phyloP scores from a whole-genome alignment of 2,888 invertebrate species.

The Chaitophorus viminalis region DNA sequence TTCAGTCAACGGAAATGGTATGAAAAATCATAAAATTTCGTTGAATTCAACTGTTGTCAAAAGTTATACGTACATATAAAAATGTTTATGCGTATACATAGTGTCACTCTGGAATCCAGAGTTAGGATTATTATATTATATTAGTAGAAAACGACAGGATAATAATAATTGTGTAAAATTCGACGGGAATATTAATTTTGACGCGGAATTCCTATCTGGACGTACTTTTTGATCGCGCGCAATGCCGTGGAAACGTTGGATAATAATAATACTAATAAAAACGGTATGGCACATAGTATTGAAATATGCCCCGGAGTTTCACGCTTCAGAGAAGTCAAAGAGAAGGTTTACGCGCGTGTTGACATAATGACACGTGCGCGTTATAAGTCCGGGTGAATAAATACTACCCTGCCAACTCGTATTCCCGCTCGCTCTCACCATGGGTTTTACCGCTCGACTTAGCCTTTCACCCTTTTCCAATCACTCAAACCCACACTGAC shows the following conservation, averaged over 20 bases:
- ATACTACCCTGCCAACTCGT: background rate
- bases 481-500: background rate
- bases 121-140: too few species aligned
- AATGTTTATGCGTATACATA: too few species aligned
- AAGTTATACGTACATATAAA: too few species aligned
- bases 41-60: too few species aligned
- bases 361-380: conserved; percentile 19
- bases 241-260: background rate
- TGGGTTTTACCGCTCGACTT: too few species aligned
- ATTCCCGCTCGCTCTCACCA: background rate
- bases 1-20: too few species aligned
- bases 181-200: background rate
- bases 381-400: conserved; percentile 1
- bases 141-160: background rate
- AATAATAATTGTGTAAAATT: background rate
- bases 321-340: conserved; percentile 10
- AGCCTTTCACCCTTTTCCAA: background rate
- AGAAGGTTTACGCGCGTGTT: conserved; percentile 25
- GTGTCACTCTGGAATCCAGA: too few species aligned
- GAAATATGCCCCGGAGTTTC: background rate
- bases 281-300: background rate
- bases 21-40: too few species aligned
- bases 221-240: background rate
- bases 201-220: background rate
- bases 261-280: conserved; percentile 11